Evolutionary conservation across 2,797 vertebrate genomes (phyloP).

Genomic region (Danionella dracula): DNA sequence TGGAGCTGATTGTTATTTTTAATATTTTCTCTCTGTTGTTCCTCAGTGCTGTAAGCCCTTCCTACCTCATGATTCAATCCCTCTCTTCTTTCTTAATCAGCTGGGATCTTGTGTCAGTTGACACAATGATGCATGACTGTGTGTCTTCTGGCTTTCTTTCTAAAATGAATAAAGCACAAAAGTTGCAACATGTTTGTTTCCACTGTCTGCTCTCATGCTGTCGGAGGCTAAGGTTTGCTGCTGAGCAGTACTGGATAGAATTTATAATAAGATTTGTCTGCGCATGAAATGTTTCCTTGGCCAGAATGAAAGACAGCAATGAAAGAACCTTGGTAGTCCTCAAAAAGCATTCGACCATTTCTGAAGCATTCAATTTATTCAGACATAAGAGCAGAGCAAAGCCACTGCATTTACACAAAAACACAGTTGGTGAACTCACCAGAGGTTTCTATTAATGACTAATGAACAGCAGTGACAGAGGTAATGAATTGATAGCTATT

Average conservation of each 20-base stretch:
- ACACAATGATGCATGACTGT: conserved; percentile 68
- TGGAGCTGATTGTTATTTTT: conserved; percentile 57
- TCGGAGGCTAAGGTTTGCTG: neutral
- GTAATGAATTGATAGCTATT: neutral
- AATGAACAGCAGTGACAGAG: neutral
- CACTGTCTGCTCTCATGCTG: neutral
- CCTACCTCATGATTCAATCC: conserved; percentile 66
- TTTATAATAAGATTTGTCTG: conserved; percentile 10
- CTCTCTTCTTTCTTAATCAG: conserved; percentile 39
- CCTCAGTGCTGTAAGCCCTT: conserved; percentile 47
- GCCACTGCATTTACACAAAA: conserved; percentile 44
- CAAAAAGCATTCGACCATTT: neutral
- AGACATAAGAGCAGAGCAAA: conserved; percentile 35
- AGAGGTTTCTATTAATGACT: conserved; percentile 4
- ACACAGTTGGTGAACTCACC: neutral
- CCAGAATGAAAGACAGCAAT: neutral
- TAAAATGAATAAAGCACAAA: conserved; percentile 76
- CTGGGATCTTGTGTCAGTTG: conserved; percentile 60
- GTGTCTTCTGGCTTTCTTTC: conserved; percentile 69
- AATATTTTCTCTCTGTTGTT: conserved; percentile 46
- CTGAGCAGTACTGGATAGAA: neutral
- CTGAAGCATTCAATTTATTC: conserved; percentile 28
- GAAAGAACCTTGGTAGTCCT: neutral
- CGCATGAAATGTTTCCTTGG: neutral
- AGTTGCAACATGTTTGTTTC: conserved; percentile 37